Conservation (phyloP, 2,797 vertebrate species). For the Sebastes vulpes region DNA sequence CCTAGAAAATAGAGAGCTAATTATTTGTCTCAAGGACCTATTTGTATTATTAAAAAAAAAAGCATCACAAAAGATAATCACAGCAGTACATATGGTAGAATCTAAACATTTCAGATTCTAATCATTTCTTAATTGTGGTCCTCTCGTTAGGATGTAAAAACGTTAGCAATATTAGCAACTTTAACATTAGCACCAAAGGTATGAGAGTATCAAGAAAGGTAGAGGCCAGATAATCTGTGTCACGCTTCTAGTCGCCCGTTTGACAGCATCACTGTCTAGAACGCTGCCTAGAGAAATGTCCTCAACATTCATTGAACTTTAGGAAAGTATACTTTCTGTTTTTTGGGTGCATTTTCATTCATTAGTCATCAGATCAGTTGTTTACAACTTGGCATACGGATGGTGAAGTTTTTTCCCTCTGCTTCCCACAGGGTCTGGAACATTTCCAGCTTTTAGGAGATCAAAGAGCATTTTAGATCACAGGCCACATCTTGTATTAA, state of each 20-base stretch:
- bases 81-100: not conserved
- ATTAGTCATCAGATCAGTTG: not conserved
- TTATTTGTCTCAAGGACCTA: not conserved
- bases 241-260: not conserved
- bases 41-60: not conserved
- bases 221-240: not conserved
- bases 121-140: not conserved
- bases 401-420: not conserved
- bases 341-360: not conserved
- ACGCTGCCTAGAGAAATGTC: not conserved
- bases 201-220: not conserved
- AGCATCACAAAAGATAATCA: not conserved
- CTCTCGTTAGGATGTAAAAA: not conserved
- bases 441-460: conserved; percentile 11
- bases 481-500: not conserved
- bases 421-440: not conserved
- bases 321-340: not conserved
- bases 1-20: not conserved
- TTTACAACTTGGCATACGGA: not conserved
- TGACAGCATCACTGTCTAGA: not conserved
- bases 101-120: too few relatives aligned
- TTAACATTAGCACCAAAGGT: not conserved
- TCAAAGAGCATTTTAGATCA: conserved; percentile 36
- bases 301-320: not conserved
- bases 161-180: too few relatives aligned